Conservation (phyloP, 2,797 vertebrate genomes). For the Pseudotriccus pelzelni region DNA sequence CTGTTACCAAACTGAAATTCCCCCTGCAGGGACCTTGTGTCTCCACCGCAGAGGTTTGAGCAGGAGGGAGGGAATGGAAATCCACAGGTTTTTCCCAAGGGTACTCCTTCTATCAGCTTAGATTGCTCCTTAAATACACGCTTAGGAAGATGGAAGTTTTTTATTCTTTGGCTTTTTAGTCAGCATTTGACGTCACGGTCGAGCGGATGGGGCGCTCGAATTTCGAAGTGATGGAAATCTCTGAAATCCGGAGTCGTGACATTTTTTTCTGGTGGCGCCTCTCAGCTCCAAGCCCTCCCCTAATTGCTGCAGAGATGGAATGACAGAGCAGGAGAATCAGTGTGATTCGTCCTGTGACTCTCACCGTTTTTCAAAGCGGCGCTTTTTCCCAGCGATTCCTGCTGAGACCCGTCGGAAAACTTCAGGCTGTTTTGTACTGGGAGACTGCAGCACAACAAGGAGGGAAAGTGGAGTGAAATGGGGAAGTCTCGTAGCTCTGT, state of each 20-base stretch:
- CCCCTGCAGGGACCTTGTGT: fast-evolving
- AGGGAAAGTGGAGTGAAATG: neutral
- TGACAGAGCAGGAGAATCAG: neutral
- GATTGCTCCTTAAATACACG: neutral
- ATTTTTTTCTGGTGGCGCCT: neutral
- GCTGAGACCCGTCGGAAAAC: neutral
- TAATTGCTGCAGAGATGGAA: neutral
- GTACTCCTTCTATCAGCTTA: fast-evolving
- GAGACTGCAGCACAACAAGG: neutral
- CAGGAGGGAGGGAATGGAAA: neutral
- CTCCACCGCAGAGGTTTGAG: neutral
- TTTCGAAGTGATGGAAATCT: neutral
- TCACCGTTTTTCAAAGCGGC: neutral
- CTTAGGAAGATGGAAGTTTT: neutral
- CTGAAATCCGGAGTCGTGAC: neutral
- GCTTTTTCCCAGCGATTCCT: neutral
- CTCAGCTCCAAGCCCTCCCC: neutral
- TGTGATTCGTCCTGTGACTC: neutral
- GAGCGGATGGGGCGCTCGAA: neutral
- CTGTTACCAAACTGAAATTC: fast-evolving
- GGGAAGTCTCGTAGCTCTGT: neutral
- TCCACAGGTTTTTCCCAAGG: neutral
- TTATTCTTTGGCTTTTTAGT: neutral
- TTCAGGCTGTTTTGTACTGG: neutral
- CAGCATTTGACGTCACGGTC: fast-evolving